A percentile compares a stretch with the other conserved stretches of the same genome.
These are phyloP conservation scores for Phenganax stokvisi DNA, from an alignment of 92 coral and sea anemone genomes.

Conservation along the genomic window DNA sequence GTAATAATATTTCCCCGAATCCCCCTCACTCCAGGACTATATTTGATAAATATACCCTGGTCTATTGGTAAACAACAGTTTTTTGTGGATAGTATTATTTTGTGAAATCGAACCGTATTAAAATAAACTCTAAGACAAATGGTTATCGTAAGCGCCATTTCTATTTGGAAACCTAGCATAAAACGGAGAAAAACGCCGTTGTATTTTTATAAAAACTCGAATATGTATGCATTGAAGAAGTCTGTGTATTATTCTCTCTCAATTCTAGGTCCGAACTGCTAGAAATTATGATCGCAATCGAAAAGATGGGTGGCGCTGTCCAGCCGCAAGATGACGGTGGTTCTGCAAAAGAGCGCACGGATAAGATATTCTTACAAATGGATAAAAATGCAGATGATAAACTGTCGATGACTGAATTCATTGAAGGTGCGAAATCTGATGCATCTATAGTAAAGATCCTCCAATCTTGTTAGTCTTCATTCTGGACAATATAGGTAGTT, in stretches of 20 bases:
- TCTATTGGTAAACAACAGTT: too few relatives aligned
- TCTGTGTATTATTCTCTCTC: neutral
- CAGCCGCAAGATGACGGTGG: slow-evolving; percentile 22
- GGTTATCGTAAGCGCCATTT: too few relatives aligned
- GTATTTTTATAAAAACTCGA: too few relatives aligned
- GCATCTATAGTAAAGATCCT: slow-evolving; percentile 47
- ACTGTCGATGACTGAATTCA: slow-evolving; percentile 47
- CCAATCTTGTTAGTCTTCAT: slow-evolving; percentile 46
- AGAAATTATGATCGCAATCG: slow-evolving; percentile 30
- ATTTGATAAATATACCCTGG: too few relatives aligned
- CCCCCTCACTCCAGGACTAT: too few relatives aligned
- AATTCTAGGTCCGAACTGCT: slow-evolving; percentile 24
- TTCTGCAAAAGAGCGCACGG: slow-evolving; percentile 34
- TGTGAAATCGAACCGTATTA: too few relatives aligned
- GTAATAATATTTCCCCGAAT: too few relatives aligned
- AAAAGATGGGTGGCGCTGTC: slow-evolving; percentile 36
- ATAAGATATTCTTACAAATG: slow-evolving; percentile 45
- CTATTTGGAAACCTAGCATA: too few relatives aligned
- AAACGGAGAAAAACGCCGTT: too few relatives aligned
- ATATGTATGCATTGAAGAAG: too few relatives aligned
- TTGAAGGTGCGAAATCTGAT: slow-evolving; percentile 47
- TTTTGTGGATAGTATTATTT: too few relatives aligned
- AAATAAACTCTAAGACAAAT: too few relatives aligned
- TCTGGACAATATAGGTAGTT: neutral
- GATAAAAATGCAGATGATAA: slow-evolving; percentile 49